Evolutionary conservation across 2,797 vertebrate genomes (phyloP).

Genomic region (Enteromius argenteus): DNA sequence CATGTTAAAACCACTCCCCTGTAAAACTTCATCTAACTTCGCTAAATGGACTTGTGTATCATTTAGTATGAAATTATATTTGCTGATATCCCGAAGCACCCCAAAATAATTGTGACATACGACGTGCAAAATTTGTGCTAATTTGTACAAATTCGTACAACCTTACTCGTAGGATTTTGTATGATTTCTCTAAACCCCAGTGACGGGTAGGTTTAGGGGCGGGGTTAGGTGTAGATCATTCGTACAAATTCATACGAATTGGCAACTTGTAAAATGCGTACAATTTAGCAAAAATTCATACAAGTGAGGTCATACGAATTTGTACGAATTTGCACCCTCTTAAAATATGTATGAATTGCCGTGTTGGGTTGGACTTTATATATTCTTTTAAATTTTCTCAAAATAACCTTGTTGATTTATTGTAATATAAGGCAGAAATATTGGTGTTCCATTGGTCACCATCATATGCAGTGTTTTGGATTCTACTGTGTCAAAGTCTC

Average conservation of each 20-base stretch:
- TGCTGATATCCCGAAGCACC: not conserved
- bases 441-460: not conserved
- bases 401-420: not conserved
- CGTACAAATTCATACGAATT: too few species aligned
- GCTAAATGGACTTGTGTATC: not conserved
- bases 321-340: too few species aligned
- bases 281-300: too few species aligned
- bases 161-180: too few species aligned
- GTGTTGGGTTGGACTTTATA: not conserved
- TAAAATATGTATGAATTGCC: too few species aligned
- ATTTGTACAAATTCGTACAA: too few species aligned
- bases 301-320: too few species aligned
- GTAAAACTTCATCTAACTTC: constrained; percentile 34
- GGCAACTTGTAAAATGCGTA: too few species aligned
- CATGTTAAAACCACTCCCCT: constrained; percentile 69
- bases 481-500: not conserved
- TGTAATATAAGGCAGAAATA: not conserved
- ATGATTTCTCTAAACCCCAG: too few species aligned
- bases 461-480: not conserved
- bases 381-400: not conserved
- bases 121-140: too few species aligned
- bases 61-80: not conserved
- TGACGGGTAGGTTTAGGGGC: too few species aligned
- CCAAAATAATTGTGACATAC: not conserved
- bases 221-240: too few species aligned